These are phyloP conservation scores for Zhuqinia jingwanae DNA, from an alignment of 2,888 invertebrate species.

Conservation along the genomic window DNA sequence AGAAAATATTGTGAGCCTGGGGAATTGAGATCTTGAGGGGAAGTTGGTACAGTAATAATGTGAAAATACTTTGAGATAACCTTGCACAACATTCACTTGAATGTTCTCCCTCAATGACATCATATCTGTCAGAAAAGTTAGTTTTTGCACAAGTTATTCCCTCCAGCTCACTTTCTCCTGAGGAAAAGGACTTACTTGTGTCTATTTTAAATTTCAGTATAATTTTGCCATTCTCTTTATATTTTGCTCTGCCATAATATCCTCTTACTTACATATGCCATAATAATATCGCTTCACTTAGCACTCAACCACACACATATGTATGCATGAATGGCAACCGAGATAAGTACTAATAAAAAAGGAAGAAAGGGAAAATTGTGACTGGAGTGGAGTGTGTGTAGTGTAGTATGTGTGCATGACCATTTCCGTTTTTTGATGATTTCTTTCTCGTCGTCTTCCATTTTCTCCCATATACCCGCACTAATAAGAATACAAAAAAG, in stretches of 20 bases:
- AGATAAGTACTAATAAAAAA: conserved; percentile 56
- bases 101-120: conserved; percentile 56
- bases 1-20: no score
- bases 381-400: conserved; percentile 36
- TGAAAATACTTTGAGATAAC: no score
- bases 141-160: conserved; percentile 56
- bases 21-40: no score
- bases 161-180: background rate
- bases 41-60: no score
- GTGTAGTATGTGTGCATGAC: conserved; percentile 18
- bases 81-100: no score
- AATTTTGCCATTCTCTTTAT: no score
- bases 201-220: background rate
- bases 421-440: conserved; percentile 35
- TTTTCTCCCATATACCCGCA: background rate
- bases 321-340: conserved; percentile 59
- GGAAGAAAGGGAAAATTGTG: conserved; percentile 6
- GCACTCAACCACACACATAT: conserved; percentile 23
- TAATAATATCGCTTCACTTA: background rate
- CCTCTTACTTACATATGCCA: background rate
- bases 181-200: background rate
- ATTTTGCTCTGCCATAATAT: no score
- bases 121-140: conserved; percentile 65
- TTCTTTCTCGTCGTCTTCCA: background rate
- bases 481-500: background rate